These are phyloP conservation scores for Takifugu flavidus DNA, from an alignment of 2,113 vertebrate genomes.

Conservation along the genomic window DNA sequence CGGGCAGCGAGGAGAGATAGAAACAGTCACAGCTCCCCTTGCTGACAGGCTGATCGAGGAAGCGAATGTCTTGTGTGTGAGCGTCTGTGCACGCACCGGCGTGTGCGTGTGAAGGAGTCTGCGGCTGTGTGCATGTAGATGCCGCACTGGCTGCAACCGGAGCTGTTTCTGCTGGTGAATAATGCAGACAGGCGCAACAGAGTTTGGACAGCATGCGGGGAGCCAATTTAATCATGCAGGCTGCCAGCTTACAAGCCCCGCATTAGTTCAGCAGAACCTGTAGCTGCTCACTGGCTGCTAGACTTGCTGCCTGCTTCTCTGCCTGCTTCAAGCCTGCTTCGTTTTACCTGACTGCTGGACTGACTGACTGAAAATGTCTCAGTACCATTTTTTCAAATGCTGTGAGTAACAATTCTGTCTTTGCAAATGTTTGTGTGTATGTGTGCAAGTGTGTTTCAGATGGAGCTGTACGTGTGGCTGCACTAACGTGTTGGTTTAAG, in stretches of 20 bases:
- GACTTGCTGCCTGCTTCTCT: conserved; percentile 49
- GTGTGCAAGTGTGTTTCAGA: background rate
- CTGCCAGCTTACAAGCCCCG: conserved; percentile 67
- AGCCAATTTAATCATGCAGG: conserved; percentile 81
- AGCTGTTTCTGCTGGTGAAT: conserved; percentile 66
- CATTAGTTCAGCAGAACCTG: conserved; percentile 76
- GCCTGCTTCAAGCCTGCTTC: conserved; percentile 11
- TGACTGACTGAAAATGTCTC: conserved; percentile 82
- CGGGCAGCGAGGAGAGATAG: conserved; percentile 43
- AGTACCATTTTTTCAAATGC: conserved; percentile 95
- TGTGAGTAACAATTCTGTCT: conserved; percentile 81
- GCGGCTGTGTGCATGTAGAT: conserved; percentile 36
- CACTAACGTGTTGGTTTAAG: background rate
- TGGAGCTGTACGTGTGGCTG: background rate
- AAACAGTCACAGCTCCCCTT: conserved; percentile 51
- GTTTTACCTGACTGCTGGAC: conserved; percentile 29
- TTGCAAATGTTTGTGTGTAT: conserved; percentile 16
- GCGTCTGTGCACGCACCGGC: conserved; percentile 6
- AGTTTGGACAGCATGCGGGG: conserved; percentile 76
- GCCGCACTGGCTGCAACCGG: conserved; percentile 49
- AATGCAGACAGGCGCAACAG: conserved; percentile 73
- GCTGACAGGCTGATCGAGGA: conserved; percentile 28
- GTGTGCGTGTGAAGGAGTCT: conserved; percentile 4
- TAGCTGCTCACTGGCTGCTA: conserved; percentile 50
- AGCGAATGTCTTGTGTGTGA: conserved; percentile 30